Percentiles rank a stretch among this genome's conserved stretches.
phyloP scores from a whole-genome alignment of 2,797 vertebrate species.

The Hippoglossus hippoglossus region DNA sequence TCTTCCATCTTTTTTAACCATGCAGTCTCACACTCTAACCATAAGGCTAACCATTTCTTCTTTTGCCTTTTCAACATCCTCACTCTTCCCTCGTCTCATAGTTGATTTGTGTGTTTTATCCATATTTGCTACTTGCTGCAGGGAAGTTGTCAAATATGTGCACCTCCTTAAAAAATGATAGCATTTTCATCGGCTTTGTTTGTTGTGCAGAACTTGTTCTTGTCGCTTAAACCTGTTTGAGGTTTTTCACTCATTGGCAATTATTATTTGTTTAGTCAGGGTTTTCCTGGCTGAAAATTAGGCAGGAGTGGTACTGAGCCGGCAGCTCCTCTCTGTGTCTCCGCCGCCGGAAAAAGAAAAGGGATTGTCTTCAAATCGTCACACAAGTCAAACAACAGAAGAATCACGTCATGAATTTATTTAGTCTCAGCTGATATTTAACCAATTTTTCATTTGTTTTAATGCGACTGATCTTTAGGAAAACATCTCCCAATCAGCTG shows the following conservation, averaged over 20 bases:
- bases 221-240: no score
- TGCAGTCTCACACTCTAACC: slow-evolving; percentile 46
- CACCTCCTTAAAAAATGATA: background rate
- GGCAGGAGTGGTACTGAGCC: no score
- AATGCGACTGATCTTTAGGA: background rate
- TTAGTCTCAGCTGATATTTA: background rate
- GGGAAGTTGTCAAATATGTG: background rate
- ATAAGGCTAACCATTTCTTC: slow-evolving; percentile 56
- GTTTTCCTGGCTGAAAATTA: no score
- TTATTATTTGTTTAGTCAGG: no score
- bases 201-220: no score
- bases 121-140: background rate
- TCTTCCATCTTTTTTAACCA: slow-evolving; percentile 33
- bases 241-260: no score
- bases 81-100: slow-evolving; percentile 19
- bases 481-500: slow-evolving; percentile 2
- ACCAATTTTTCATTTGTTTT: background rate
- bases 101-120: slow-evolving; percentile 20
- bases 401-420: background rate
- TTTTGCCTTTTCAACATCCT: slow-evolving; percentile 45
- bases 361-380: background rate
- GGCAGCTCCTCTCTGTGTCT: no score
- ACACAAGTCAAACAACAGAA: background rate
- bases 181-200: background rate
- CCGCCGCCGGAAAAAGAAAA: background rate